Conservation (phyloP, 2,797 vertebrate genomes). For the Sebastolobus altivelis region DNA sequence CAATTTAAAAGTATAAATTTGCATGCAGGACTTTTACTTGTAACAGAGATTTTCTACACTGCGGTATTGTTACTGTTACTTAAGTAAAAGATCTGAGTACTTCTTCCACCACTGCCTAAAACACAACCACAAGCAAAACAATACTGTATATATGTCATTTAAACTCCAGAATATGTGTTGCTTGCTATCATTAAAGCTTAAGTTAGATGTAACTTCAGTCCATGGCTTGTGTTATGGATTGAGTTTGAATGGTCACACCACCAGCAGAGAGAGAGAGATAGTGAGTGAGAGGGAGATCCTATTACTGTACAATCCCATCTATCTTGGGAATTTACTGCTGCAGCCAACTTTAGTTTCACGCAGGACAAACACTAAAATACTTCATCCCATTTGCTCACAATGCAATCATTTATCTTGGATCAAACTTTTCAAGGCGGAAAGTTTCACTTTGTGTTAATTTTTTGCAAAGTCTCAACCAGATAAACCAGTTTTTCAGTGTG, state of each 20-base stretch:
- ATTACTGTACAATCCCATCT: slow-evolving; percentile 45
- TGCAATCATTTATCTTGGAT: not conserved
- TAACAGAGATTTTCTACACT: not conserved
- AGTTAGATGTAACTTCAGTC: not conserved
- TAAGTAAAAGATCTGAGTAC: not conserved
- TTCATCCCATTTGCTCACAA: slow-evolving; percentile 3
- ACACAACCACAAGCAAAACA: slow-evolving; percentile 5
- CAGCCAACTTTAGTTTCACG: slow-evolving; percentile 38
- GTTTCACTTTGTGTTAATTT: not conserved
- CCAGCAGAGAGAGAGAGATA: not conserved
- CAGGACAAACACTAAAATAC: slow-evolving; percentile 32
- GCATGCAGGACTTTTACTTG: too few species aligned
- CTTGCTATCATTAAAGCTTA: not conserved
- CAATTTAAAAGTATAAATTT: too few species aligned
- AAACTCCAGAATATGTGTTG: slow-evolving; percentile 1
- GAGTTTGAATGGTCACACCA: slow-evolving; percentile 12
- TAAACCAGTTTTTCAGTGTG: not conserved
- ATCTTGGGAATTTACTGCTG: slow-evolving; percentile 59
- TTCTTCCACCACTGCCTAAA: not conserved
- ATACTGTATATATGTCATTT: not conserved
- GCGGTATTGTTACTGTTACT: not conserved
- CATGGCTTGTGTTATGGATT: not conserved
- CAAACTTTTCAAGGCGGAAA: not conserved
- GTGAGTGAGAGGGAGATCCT: slow-evolving; percentile 24
- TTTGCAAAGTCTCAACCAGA: not conserved